Percentiles rank a stretch among this genome's conserved stretches.
Evolutionary conservation across 2,888 invertebrate genomes (phyloP).

Genomic region (Sphaerophoria taeniata): DNA sequence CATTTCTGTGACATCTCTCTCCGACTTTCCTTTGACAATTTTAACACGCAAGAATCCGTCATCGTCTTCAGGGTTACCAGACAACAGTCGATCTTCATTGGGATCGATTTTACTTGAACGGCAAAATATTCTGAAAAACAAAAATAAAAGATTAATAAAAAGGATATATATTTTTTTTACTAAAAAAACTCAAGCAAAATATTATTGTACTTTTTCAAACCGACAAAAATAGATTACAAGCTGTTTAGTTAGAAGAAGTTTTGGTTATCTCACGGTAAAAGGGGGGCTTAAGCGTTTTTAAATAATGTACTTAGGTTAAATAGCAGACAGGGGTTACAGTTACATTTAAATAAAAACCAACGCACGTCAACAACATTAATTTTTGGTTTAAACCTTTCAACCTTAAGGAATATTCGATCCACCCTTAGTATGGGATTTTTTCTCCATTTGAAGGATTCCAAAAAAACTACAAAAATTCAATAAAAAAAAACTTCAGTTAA

Average conservation of each 20-base stretch:
- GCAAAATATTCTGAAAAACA: slow-evolving; percentile 73
- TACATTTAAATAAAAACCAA: not conserved
- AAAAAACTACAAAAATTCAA: slow-evolving; percentile 57
- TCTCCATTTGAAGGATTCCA: slow-evolving; percentile 52
- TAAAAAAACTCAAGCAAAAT: too few relatives aligned
- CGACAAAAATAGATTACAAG: not conserved
- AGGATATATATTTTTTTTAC: not conserved
- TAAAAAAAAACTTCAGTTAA: not conserved
- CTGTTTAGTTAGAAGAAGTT: not conserved
- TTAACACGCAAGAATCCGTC: slow-evolving; percentile 77
- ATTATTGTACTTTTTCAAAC: too few relatives aligned
- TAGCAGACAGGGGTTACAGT: not conserved
- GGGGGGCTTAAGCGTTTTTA: not conserved
- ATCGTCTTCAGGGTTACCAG: slow-evolving; percentile 77
- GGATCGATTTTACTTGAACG: slow-evolving; percentile 77
- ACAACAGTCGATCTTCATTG: slow-evolving; percentile 80
- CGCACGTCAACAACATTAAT: slow-evolving; percentile 23
- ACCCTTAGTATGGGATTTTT: slow-evolving; percentile 29
- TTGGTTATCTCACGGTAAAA: not conserved
- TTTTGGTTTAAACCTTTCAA: slow-evolving; percentile 4
- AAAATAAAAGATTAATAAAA: not conserved
- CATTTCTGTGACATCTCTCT: slow-evolving; percentile 81
- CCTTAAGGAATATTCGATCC: slow-evolving; percentile 39
- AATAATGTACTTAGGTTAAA: not conserved
- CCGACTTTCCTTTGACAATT: slow-evolving; percentile 80